Evolutionary conservation across 2,113 vertebrate species (phyloP), one percentile per base, ranked within the genome.

Genomic region (Okapia johnstoni): DNA sequence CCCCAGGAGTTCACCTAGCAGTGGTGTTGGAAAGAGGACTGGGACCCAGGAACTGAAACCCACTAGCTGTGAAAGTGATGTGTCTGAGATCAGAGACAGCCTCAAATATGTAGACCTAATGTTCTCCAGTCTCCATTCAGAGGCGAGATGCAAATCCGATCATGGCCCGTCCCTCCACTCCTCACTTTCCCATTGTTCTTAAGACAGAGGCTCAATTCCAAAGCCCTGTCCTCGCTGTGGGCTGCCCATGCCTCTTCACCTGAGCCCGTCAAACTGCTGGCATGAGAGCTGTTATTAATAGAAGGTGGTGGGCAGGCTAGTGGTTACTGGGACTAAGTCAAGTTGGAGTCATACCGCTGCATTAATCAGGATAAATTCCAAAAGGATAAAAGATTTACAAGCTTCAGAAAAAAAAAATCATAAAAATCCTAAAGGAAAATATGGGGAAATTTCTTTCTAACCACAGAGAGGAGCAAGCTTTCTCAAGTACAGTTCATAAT

Each of bases 351-450:
- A 21, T 4, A 57, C 16, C 5, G 76, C 40, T 26, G 48, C 66
- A 25, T 23, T 23, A 55, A 70, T 60, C 36, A 48, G 48, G 52
- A 80, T n/a, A 70, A 80, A 93, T 77, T 80, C 58, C 43, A 48
- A 63, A 85, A 52, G 86, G 52, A 81, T 54, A 28, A 55, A 57
- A 81, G 80, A 76, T 61, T 89, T 90, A 52, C 52, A 77, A 25
- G 48, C 13, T 61, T 55, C 6, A n/a, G n/a, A 17, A 54, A 90
- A 94, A 90, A 76, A 90, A 87, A 81, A 81, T 21, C 33, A 23
- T 43, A 66, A 85, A 84, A 84, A 55, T 84, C 40, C 21, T 80
- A n/a, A 23, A 63, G 55, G 46, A 92, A 91, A 96, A 87, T 23
- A 9, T 73, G 81, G 54, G 36, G 70, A 90, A 83, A 48, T 79